phyloP scores from a whole-genome alignment of 2,888 invertebrate species.

The Watsonalla cultraria region DNA sequence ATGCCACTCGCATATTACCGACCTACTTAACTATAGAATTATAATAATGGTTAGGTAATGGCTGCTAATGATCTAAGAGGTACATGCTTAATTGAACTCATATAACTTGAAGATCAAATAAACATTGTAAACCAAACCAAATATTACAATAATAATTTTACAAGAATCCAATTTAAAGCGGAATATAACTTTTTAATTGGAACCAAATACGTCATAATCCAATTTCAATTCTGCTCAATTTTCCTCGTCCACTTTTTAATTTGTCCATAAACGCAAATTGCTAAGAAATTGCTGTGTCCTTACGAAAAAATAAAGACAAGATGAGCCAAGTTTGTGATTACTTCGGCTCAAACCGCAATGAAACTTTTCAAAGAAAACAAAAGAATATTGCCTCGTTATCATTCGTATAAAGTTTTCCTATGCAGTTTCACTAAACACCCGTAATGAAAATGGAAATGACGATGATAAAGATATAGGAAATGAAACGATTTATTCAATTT shows the following conservation, averaged over 20 bases:
- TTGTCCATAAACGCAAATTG: not conserved
- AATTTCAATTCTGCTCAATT: not conserved
- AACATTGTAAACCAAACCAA: too few species aligned
- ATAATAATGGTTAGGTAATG: too few species aligned
- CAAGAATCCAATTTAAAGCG: not conserved
- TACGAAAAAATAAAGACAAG: not conserved
- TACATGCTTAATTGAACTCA: too few species aligned
- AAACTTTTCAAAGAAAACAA: constrained; percentile 2
- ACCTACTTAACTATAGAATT: too few species aligned
- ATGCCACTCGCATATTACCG: too few species aligned
- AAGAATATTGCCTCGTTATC: not conserved
- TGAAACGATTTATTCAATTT: too few species aligned
- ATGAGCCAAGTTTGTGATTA: not conserved
- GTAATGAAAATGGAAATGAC: too few species aligned
- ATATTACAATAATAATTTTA: too few species aligned
- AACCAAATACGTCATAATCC: not conserved
- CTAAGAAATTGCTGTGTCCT: not conserved
- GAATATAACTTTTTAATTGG: not conserved
- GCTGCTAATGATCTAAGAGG: too few species aligned
- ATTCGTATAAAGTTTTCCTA: not conserved
- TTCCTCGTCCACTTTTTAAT: not conserved
- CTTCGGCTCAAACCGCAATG: not conserved
- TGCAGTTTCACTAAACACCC: constrained; percentile 1
- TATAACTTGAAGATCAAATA: too few species aligned
- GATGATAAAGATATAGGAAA: too few species aligned